Base-by-base conservation (phyloP, 2,113 vertebrate genomes). In the Oncorhynchus gorbuscha region DNA sequence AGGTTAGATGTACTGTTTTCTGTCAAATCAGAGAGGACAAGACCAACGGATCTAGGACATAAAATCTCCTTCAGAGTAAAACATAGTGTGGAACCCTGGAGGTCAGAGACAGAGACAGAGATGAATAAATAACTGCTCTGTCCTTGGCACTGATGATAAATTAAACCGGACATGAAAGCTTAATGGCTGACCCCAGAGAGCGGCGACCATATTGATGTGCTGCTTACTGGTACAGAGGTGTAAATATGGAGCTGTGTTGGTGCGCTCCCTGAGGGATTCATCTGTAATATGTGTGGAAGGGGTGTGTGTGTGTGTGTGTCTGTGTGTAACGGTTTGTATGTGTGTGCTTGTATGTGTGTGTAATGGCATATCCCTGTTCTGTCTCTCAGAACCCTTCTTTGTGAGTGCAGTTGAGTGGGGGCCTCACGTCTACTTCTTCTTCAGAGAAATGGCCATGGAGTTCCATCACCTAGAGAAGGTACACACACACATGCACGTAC, bases 391-490 rank as follows among this genome's bases (percentile, higher is more conserved):
- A 90, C 97, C 97, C 2, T 98, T 95, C 87, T 99, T 99, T 0
- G 95, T 99, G 78, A 97, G 96, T 0, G 94, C 97, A 0, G 95
- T 99, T 86, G 97, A 99, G 72, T 99, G 97, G 95, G 95, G 92
- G 18, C 93, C 94, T 78, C 97, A 99, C 24, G 94, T 99, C 81
- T 99, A 99, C 85, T 99, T 99, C 93, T 99, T 99, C 94, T 98
- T 99, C 93, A 90, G 96, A 80, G 98, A 99, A 89, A 97, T 99
- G 22, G 98, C 97, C 1, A 97, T 99, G 96, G 98, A 99, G 87
- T 99, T 97, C 84, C 98, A 96, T 90, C 97, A 97, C 84, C 90
- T 99, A 67, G 98, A 99, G 89, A 99, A 99, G 97, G 98, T 98
- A 75, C 22, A 73, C 39, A 0, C 39, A 45, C 39, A 0, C 7